phyloP scores from a whole-genome alignment of 1,140 invertebrate genomes.

The Tetramorium parvispinum region DNA sequence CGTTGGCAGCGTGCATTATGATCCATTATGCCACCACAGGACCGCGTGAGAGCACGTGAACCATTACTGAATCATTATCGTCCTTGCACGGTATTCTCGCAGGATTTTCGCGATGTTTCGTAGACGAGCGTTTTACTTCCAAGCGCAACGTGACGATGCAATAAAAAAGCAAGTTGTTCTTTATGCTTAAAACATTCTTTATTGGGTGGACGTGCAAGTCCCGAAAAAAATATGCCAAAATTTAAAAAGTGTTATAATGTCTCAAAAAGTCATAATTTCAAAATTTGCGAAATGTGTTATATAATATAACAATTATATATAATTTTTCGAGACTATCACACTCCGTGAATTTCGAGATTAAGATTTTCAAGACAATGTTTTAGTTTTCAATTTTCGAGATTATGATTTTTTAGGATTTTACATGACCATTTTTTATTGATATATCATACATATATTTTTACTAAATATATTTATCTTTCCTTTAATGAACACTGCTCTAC shows the following conservation, averaged over 20 bases:
- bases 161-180: neutral
- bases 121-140: neutral
- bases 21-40: constrained; percentile 24
- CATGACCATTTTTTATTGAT: neutral
- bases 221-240: too few relatives aligned
- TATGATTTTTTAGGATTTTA: too few relatives aligned
- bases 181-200: neutral
- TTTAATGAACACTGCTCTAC: neutral
- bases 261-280: too few relatives aligned
- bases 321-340: too few relatives aligned
- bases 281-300: too few relatives aligned
- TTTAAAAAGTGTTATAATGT: too few relatives aligned
- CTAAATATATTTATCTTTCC: neutral
- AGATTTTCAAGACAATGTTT: too few relatives aligned
- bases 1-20: constrained; percentile 25
- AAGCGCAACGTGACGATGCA: neutral
- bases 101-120: neutral
- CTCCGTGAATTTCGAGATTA: too few relatives aligned
- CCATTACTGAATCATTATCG: constrained; percentile 37
- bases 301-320: too few relatives aligned
- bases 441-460: neutral
- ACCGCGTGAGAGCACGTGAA: constrained; percentile 5
- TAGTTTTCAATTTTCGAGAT: too few relatives aligned
- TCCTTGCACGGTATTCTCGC: neutral
- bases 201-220: neutral